Evolutionary conservation across 2,797 vertebrate species (phyloP), one percentile per base, ranked within the genome.

Genomic region (Ceryle rudis): DNA sequence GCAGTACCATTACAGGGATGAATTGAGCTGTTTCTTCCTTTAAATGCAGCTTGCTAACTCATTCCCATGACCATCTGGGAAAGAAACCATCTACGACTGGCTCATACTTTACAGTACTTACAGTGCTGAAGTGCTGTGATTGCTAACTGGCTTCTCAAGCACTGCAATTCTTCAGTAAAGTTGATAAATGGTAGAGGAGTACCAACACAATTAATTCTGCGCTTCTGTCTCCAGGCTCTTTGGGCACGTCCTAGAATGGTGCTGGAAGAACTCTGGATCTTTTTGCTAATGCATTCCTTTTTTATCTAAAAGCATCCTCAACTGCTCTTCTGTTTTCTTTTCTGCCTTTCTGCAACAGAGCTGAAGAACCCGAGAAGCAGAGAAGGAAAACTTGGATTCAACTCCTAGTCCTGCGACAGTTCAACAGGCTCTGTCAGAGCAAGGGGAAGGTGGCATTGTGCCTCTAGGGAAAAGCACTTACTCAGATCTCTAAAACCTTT

Each of bases 1-100:
- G 80, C 5, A 11, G 81, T 89, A 94, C 60, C 70, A 90, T 86
- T 94, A 75, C 70, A 88, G 89, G 64, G 93, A 91, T 88, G 51
- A 96, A 94, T 66, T 94, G 89, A 93, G 89, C 91, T 96, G 75
- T 90, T 82, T 95, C 66, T 89, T 85, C 86, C 75, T 88, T 72
- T 79, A 90, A 95, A 90, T 37, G 82, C 77, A 88, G 89, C 79
- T 87, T 90, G 66, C 89, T 89, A 93, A 84, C 85, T 81, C 4
- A 2, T 91, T 95, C 65, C 79, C 77, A 86, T 70, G 77, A 94
- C 91, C 85, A 95, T 89, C 82, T 95, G 85, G 95, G 85, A 93
- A 96, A 84, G 62, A 79, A 94, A 96, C 90, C 46, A 91, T 75
- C 87, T 81, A 93, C 94, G 79, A 95, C 85, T 37, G 62, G 82